These are phyloP conservation scores for Lonchura striata DNA, from an alignment of 2,113 vertebrate genomes.

Conservation along the genomic window DNA sequence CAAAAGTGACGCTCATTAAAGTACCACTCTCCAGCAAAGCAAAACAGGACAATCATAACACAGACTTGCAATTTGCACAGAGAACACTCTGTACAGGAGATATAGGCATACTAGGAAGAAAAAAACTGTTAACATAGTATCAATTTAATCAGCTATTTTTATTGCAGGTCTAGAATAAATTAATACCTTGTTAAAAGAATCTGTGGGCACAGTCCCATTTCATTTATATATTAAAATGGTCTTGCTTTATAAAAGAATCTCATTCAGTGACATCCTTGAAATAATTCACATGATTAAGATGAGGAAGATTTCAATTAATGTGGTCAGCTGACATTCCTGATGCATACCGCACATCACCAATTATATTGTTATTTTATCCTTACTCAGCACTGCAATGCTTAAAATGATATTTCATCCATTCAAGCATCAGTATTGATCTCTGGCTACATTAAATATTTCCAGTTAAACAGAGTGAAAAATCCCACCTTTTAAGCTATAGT, in stretches of 20 bases:
- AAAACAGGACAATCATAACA: background rate
- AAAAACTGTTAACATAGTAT: background rate
- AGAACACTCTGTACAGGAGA: background rate
- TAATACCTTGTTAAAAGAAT: background rate
- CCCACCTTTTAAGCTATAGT: background rate
- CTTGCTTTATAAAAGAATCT: background rate
- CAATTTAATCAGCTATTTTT: background rate
- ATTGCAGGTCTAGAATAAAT: background rate
- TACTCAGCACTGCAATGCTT: background rate
- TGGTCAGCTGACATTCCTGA: background rate
- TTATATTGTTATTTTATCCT: background rate
- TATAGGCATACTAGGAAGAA: background rate
- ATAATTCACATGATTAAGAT: background rate
- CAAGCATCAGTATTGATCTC: background rate
- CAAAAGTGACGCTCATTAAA: background rate
- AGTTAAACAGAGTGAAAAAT: background rate
- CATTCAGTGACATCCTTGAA: background rate
- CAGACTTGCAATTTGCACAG: background rate
- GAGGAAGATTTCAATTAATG: background rate
- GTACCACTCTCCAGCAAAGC: background rate
- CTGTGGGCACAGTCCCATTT: background rate
- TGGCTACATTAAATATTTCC: background rate
- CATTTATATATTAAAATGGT: background rate
- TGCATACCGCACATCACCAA: background rate
- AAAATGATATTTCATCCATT: background rate